Evolutionary conservation across 2,888 invertebrate genomes (phyloP).

Genomic region (Ceratothoa steindachneri): DNA sequence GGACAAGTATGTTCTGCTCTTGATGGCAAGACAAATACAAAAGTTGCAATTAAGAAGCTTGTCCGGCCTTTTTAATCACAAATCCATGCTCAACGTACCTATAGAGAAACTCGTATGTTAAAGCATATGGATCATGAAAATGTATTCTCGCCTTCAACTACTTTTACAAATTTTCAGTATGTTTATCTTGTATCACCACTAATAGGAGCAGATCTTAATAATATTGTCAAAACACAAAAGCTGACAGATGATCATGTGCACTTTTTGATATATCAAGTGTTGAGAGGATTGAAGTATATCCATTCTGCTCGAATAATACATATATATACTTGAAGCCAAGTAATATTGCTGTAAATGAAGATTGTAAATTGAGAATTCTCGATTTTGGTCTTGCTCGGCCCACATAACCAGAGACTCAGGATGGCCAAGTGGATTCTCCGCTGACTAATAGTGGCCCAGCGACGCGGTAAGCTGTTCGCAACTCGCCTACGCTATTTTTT

Average conservation of each 20-base stretch:
- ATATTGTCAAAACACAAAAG: constrained; percentile 93
- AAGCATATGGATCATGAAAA: constrained; percentile 99
- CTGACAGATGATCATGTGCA: constrained; percentile 98
- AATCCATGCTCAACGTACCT: constrained; percentile 96
- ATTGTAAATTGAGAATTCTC: constrained; percentile 95
- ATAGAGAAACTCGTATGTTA: constrained; percentile 87
- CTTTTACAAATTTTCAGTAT: constrained; percentile 82
- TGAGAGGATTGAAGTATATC: constrained; percentile 94
- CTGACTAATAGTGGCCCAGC: too few relatives aligned
- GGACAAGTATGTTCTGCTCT: constrained; percentile 92
- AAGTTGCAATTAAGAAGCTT: constrained; percentile 97
- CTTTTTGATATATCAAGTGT: constrained; percentile 95
- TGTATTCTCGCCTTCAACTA: constrained; percentile 85
- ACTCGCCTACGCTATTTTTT: too few relatives aligned
- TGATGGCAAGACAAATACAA: constrained; percentile 69
- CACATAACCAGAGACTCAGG: constrained; percentile 95
- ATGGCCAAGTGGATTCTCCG: too few relatives aligned
- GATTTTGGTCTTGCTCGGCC: constrained; percentile 97
- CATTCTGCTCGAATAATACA: constrained; percentile 98
- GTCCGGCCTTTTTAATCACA: constrained; percentile 96
- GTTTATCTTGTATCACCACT: constrained; percentile 93
- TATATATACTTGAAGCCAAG: constrained; percentile 89
- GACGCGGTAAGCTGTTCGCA: too few relatives aligned
- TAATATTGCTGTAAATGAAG: constrained; percentile 98
- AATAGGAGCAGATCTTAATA: constrained; percentile 98